Base-by-base conservation (phyloP, 2,797 vertebrate species). In the Phalloptychus januarius region DNA sequence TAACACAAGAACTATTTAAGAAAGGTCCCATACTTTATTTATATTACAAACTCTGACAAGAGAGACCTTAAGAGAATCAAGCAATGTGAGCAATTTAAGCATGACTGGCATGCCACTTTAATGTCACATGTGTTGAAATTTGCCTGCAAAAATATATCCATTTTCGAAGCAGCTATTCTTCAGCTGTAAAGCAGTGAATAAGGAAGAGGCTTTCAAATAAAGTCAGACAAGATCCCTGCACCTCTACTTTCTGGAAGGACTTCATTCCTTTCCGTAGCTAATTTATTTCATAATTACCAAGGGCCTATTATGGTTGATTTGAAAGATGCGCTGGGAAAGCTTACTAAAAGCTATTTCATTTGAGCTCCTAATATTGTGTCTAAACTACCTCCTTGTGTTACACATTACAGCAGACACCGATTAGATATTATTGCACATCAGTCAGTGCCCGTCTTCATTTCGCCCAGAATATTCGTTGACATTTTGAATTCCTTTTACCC, bases 341-440 rank as follows among this genome's bases (percentile, higher is more conserved):
- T 92, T 93, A 85, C 89, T 92, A 93, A 93, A 94, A 93, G 91
- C 89, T 86, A 93, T 94, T 94, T 94, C 91, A 92, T 93, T 85
- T 92, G 83, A 89, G 91, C 91, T 79, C 78, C 82, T 87, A 80
- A 85, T 87, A 82, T 74, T 76, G 78, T 78, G 85, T 84, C 84
- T 79, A 75, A 80, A 77, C 72, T 5, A 40, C 63, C 79, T 79
- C 25, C 42, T 58, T 77, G 44, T 40, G 7, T 72, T 38, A 4
- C 12, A 31, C 74, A 75, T 13, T 82, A 13, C 33, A 46, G 79
- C 67, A 61, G 20, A 1, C 58, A 67, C 31, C 46, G 28, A 25
- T 70, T 82, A 54, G 20, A 67, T 67, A 25, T 67, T 40, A 40
- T 40, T 40, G 63, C 20, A 67, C 36, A 67, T 40, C 12, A 23